Conservation (phyloP, 2,888 invertebrate species). For the Tryphoninae sp. region DNA sequence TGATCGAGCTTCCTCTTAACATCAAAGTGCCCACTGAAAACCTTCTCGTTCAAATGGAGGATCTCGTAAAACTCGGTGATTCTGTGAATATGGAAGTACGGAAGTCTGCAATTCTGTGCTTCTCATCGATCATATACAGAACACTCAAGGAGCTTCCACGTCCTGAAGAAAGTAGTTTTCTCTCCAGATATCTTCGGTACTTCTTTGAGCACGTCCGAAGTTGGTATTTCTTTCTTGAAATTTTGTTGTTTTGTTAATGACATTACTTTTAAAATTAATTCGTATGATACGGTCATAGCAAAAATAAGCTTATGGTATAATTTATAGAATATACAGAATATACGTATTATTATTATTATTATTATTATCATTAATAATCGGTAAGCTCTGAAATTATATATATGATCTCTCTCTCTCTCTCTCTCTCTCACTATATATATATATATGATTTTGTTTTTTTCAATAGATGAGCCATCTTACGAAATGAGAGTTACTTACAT, state of each 20-base stretch:
- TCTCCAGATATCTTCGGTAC: constrained; percentile 74
- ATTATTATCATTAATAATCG: no score
- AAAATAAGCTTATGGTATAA: background rate
- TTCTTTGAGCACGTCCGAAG: constrained; percentile 76
- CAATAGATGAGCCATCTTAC: constrained; percentile 71
- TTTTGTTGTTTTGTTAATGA: background rate
- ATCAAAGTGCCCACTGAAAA: constrained; percentile 79
- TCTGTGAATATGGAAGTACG: constrained; percentile 70
- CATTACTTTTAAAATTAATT: constrained; percentile 1
- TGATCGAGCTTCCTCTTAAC: constrained; percentile 80
- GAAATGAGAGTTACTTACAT: constrained; percentile 80
- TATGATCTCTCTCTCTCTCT: no score
- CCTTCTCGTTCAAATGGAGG: constrained; percentile 78
- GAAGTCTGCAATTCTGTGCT: constrained; percentile 80
- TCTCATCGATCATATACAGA: constrained; percentile 80
- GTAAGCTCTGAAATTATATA: no score
- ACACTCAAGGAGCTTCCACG: constrained; percentile 67
- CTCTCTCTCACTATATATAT: no score
- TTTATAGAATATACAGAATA: no score
- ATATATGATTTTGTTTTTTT: background rate
- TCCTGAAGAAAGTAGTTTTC: constrained; percentile 50
- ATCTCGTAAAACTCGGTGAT: constrained; percentile 72
- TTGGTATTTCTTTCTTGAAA: constrained; percentile 60
- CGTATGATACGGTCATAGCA: background rate
- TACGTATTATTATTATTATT: no score